Percentiles rank a stretch among this genome's conserved stretches.
phyloP scores from a whole-genome alignment of 92 coral and sea anemone genomes.

The Bergia puertoricense region DNA sequence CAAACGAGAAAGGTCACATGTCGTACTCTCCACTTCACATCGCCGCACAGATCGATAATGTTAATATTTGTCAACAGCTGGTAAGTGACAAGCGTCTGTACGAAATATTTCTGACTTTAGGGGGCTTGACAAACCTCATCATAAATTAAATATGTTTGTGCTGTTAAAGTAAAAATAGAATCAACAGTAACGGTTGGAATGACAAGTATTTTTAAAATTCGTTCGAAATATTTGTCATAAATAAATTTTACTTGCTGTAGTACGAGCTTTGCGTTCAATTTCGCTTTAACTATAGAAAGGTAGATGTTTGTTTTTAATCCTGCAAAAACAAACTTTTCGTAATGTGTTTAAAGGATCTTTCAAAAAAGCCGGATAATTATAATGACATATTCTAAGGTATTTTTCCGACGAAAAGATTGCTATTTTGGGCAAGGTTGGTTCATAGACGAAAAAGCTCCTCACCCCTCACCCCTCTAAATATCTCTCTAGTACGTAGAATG shows the following conservation, averaged over 20 bases:
- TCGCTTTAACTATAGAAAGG: too few species aligned
- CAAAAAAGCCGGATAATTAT: neutral
- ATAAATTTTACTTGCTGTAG: too few species aligned
- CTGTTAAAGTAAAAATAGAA: too few species aligned
- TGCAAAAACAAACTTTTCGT: too few species aligned
- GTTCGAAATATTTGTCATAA: too few species aligned
- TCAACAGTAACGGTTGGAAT: too few species aligned
- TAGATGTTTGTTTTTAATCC: too few species aligned
- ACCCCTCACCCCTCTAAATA: neutral
- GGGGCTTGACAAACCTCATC: too few species aligned
- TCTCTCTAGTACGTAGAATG: neutral
- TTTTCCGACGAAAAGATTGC: neutral
- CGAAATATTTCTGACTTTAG: too few species aligned
- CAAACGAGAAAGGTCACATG: constrained; percentile 72
- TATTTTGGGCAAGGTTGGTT: neutral
- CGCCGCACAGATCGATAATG: constrained; percentile 78
- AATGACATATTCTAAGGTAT: neutral
- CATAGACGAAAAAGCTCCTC: neutral
- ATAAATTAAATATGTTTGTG: too few species aligned
- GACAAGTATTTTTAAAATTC: too few species aligned
- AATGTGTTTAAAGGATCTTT: neutral
- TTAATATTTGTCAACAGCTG: constrained; percentile 67
- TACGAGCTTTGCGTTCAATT: too few species aligned
- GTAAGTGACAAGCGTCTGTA: constrained; percentile 40
- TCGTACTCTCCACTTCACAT: constrained; percentile 80